Conservation (phyloP, 2,113 vertebrate species). For the Cromileptes altivelis region DNA sequence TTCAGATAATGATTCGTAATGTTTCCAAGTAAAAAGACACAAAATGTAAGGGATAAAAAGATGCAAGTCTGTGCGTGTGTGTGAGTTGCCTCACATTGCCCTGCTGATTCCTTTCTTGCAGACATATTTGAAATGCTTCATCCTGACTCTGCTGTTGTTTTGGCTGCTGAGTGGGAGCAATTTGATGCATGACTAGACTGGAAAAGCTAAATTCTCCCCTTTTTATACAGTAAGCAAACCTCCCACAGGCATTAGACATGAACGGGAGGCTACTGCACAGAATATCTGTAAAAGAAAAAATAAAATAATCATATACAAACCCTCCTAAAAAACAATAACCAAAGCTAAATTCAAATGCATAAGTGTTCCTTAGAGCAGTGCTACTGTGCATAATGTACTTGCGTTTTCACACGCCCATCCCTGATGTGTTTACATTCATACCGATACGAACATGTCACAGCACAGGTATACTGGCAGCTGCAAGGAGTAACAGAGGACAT, state of each 20-base stretch:
- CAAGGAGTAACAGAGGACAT: conserved; percentile 35
- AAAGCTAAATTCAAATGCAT: not conserved
- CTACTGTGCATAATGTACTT: conserved; percentile 13
- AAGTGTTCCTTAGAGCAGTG: conserved; percentile 9
- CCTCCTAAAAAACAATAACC: not conserved
- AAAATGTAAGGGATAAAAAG: not conserved
- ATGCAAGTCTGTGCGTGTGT: conserved; percentile 54
- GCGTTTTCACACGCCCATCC: conserved; percentile 45
- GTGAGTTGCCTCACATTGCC: conserved; percentile 35
- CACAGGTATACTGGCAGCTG: conserved; percentile 59
- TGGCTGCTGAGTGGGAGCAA: conserved; percentile 61
- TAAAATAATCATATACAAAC: not conserved
- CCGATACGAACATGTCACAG: conserved; percentile 78
- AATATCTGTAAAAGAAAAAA: not conserved
- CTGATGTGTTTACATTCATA: conserved; percentile 77
- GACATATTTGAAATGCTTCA: conserved; percentile 75
- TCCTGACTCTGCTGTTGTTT: conserved; percentile 63
- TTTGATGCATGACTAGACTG: conserved; percentile 74
- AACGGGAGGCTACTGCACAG: not conserved
- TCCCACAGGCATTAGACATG: not conserved
- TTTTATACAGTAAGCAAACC: conserved; percentile 44
- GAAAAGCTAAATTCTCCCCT: conserved; percentile 45
- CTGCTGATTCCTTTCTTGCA: conserved; percentile 53
- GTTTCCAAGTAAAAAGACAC: conserved; percentile 12
- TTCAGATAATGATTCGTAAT: not conserved